Base-by-base conservation (phyloP, 2,113 vertebrate species). In the Castor canadensis region DNA sequence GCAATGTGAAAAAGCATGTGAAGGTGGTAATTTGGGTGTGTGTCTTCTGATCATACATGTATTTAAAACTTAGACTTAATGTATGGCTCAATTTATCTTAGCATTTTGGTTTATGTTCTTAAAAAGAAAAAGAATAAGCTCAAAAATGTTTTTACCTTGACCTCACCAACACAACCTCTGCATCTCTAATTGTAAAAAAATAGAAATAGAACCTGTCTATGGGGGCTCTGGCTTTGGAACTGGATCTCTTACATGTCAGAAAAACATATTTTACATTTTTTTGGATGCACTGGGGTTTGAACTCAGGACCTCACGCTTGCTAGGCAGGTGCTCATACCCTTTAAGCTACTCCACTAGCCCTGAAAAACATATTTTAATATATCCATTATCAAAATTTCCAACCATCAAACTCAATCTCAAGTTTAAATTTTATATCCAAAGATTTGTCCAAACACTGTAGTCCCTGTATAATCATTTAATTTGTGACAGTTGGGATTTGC, bases 61-160 rank as follows among this genome's bases (percentile, higher is more conserved):
- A 76, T 85, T 85, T 93, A 89, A 95, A 86, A 79, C 38, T 76
- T 79, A 56, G 69, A 91, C 10, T 67, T n/a, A 66, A 76, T 67
- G 43, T 35, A 22, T 32, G 38, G 26, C 30, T 80, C 30, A n/a
- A 83, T 67, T 88, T 88, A 69, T 64, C 72, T 88, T 75, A 81
- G 45, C 40, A 71, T 58, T 92, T 96, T 91, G 28, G 40, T 75
- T 85, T 47, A 62, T 87, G 86, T 84, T 49, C 58, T 92, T 80
- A 80, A 71, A 15, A 54, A 83, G 38, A 66, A 82, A 94, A 96
- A 52, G 83, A 24, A 69, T 3, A 40, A 54, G 52, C 24, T 38
- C 26, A 73, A 9, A 83, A 22, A 69, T 80, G 15, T 56, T 89
- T 82, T 71, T 80, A 38, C 35, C 30, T 79, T 86, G 62, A 60